A percentile compares a stretch with the other conserved stretches of the same genome.
phyloP scores from a whole-genome alignment of 2,888 invertebrate species.

The Morpho helenor region DNA sequence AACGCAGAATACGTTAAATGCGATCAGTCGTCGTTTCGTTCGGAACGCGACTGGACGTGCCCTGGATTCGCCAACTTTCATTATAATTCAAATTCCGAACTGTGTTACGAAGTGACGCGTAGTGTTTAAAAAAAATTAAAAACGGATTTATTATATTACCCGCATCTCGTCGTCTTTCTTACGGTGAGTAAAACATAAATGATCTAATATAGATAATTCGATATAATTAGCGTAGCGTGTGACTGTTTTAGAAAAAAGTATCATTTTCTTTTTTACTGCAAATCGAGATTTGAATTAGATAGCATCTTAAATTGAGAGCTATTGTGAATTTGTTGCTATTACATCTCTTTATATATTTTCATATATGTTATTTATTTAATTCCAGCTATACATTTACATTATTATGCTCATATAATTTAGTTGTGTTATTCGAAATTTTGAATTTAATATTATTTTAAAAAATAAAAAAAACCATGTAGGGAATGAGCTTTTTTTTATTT shows the following conservation, averaged over 20 bases:
- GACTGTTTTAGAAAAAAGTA: slow-evolving; percentile 25
- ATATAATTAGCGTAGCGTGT: slow-evolving; percentile 12
- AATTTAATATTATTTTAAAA: too few species aligned
- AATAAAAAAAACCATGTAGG: too few species aligned
- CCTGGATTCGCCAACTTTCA: slow-evolving; percentile 19
- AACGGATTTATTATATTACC: slow-evolving; percentile 48
- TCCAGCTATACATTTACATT: too few species aligned
- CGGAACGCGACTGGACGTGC: slow-evolving; percentile 54
- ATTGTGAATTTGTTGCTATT: too few species aligned
- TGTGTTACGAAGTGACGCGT: slow-evolving; percentile 47
- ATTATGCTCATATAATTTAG: too few species aligned
- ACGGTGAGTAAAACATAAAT: slow-evolving; percentile 51
- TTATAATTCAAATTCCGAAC: slow-evolving; percentile 28
- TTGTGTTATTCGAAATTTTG: too few species aligned
- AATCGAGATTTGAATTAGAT: neutral
- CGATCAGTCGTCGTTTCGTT: slow-evolving; percentile 59
- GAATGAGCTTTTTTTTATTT: too few species aligned
- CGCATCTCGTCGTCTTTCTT: slow-evolving; percentile 44
- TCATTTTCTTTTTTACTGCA: slow-evolving; percentile 33
- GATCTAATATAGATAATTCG: slow-evolving; percentile 9
- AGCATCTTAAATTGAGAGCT: too few species aligned
- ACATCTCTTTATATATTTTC: too few species aligned
- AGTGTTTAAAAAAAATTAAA: slow-evolving; percentile 44
- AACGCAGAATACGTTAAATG: slow-evolving; percentile 35
- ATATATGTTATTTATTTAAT: too few species aligned